phyloP scores from a whole-genome alignment of 1,140 invertebrate genomes.

The Marisa cornuarietis region DNA sequence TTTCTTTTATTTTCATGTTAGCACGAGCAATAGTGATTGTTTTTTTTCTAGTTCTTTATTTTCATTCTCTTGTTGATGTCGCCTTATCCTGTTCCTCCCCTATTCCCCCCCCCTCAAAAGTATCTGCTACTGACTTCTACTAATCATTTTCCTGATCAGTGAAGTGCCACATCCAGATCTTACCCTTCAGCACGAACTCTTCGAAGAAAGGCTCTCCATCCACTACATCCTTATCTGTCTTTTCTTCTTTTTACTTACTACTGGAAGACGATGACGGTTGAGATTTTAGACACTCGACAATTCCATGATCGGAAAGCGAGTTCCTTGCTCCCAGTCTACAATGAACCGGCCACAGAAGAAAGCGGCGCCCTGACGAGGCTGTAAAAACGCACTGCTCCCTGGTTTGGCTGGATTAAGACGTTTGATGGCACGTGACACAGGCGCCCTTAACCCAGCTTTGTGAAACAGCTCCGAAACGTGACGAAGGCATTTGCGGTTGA shows the following conservation, averaged over 20 bases:
- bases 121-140: not conserved
- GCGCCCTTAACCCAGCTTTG: too few species aligned
- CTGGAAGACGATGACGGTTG: not conserved
- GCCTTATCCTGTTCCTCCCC: not conserved
- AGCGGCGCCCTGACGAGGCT: too few species aligned
- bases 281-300: too few species aligned
- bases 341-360: too few species aligned
- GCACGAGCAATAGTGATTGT: not conserved
- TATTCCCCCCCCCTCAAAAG: not conserved
- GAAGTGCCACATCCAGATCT: not conserved
- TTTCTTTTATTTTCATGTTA: not conserved
- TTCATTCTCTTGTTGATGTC: slow-evolving; percentile 10
- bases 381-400: not conserved
- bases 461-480: too few species aligned
- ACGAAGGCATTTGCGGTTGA: too few species aligned
- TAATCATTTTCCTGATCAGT: not conserved
- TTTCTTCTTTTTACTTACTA: not conserved
- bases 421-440: not conserved
- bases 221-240: not conserved
- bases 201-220: not conserved
- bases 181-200: not conserved
- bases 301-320: too few species aligned
- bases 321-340: too few species aligned
- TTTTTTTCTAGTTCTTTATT: not conserved
- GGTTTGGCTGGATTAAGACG: not conserved